Percentiles rank a stretch among this genome's conserved stretches.
Conservation (phyloP, 2,797 vertebrate genomes). For the Ctenopoma kingsleyae region DNA sequence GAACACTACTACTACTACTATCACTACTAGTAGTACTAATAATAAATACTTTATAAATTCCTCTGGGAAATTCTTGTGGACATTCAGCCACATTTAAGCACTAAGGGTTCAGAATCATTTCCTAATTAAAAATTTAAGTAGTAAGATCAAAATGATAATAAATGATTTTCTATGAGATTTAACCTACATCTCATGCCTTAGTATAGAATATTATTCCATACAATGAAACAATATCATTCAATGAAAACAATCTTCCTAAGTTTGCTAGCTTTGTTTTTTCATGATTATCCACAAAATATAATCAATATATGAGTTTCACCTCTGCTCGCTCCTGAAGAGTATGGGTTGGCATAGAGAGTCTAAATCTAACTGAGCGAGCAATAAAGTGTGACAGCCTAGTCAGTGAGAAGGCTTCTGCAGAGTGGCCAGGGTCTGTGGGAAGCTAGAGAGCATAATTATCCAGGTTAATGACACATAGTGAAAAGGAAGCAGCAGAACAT, state of each 20-base stretch:
- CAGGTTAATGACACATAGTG: slow-evolving; percentile 76
- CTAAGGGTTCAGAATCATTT: too few species aligned
- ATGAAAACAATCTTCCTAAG: neutral
- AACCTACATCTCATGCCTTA: too few species aligned
- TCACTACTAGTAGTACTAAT: too few species aligned
- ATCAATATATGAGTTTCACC: slow-evolving; percentile 8
- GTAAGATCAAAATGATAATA: too few species aligned
- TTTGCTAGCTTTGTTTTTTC: slow-evolving; percentile 17
- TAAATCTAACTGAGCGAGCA: slow-evolving; percentile 40
- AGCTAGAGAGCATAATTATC: slow-evolving; percentile 77
- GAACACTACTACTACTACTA: too few species aligned
- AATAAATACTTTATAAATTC: too few species aligned
- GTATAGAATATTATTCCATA: neutral
- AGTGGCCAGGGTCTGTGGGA: slow-evolving; percentile 44
- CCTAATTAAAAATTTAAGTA: too few species aligned
- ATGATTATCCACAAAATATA: slow-evolving; percentile 3
- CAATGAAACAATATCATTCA: neutral
- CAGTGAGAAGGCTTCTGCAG: slow-evolving; percentile 32
- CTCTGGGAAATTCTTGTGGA: too few species aligned
- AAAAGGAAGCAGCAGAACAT: slow-evolving; percentile 50
- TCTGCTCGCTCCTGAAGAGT: slow-evolving; percentile 16
- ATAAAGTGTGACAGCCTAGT: slow-evolving; percentile 53
- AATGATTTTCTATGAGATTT: too few species aligned
- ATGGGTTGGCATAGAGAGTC: slow-evolving; percentile 22
- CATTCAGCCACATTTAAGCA: too few species aligned